Conservation (phyloP, 35 echinoderm and acorn worm species). For the Stichopus chloronotus region DNA sequence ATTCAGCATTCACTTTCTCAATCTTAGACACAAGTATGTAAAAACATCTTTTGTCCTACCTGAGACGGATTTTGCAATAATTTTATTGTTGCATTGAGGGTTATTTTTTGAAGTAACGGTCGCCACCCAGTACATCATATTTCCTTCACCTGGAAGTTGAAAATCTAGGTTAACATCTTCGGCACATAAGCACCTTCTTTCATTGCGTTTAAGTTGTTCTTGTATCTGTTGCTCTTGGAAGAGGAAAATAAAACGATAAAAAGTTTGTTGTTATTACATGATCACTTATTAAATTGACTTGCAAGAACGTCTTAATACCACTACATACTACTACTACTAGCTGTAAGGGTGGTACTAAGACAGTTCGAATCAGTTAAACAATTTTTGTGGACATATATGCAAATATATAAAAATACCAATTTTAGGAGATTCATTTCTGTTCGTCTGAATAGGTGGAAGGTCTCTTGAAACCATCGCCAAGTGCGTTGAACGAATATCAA, state of each 20-base stretch:
- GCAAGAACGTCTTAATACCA: not conserved
- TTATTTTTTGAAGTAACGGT: not conserved
- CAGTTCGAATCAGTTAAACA: not conserved
- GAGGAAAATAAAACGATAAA: not conserved
- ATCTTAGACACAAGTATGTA: too few relatives aligned
- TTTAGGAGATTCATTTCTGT: not conserved
- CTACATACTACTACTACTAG: not conserved
- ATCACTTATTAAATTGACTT: not conserved
- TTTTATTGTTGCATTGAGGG: not conserved
- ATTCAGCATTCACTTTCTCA: too few relatives aligned
- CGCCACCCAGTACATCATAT: slow-evolving; percentile 6
- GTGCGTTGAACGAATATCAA: not conserved
- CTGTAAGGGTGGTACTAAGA: too few relatives aligned
- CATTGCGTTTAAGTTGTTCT: not conserved
- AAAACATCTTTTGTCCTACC: too few relatives aligned
- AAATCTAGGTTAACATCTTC: slow-evolving; percentile 18
- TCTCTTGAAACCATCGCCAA: not conserved
- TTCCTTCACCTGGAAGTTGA: slow-evolving; percentile 14
- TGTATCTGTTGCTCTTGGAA: not conserved
- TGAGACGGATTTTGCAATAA: slow-evolving; percentile 12
- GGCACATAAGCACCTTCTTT: not conserved
- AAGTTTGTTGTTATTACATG: not conserved
- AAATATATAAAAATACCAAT: not conserved
- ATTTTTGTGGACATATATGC: not conserved
- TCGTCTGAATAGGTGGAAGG: not conserved